phyloP scores from a whole-genome alignment of 2,888 invertebrate genomes.

The Isoperla grammatica region DNA sequence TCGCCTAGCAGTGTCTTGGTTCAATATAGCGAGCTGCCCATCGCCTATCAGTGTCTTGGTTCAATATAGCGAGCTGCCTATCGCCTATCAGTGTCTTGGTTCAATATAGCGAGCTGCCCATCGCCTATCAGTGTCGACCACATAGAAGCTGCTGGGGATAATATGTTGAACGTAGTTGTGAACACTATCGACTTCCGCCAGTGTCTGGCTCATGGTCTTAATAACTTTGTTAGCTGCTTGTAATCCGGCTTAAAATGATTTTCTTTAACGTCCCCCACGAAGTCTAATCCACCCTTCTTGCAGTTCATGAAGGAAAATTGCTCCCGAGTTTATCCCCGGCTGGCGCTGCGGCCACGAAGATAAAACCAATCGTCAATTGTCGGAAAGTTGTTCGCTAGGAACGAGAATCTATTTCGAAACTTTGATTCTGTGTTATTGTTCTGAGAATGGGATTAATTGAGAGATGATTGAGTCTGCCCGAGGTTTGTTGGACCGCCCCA shows the following conservation, averaged over 20 bases:
- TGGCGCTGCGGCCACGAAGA: background rate
- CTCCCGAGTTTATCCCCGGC: background rate
- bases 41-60: too few relatives aligned
- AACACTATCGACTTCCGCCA: too few relatives aligned
- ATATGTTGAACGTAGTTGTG: too few relatives aligned
- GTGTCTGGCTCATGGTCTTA: background rate
- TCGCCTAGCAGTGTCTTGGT: too few relatives aligned
- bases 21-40: too few relatives aligned
- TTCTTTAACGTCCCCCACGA: background rate
- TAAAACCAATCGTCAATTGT: background rate
- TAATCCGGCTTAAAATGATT: slow-evolving; percentile 2
- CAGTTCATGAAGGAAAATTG: background rate
- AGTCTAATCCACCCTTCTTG: background rate
- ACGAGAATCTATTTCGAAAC: too few relatives aligned
- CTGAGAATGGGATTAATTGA: slow-evolving; percentile 5
- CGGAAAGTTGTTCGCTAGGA: background rate
- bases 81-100: too few relatives aligned
- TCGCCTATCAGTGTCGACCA: too few relatives aligned
- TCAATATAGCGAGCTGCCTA: too few relatives aligned
- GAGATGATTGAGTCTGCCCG: slow-evolving; percentile 2
- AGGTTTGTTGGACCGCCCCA: background rate
- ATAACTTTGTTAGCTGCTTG: slow-evolving; percentile 1
- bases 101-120: too few relatives aligned
- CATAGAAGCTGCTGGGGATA: too few relatives aligned
- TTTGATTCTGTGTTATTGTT: background rate